These are phyloP conservation scores for Polymixis flavicincta DNA, from an alignment of 2,888 invertebrate genomes.

Conservation along the genomic window DNA sequence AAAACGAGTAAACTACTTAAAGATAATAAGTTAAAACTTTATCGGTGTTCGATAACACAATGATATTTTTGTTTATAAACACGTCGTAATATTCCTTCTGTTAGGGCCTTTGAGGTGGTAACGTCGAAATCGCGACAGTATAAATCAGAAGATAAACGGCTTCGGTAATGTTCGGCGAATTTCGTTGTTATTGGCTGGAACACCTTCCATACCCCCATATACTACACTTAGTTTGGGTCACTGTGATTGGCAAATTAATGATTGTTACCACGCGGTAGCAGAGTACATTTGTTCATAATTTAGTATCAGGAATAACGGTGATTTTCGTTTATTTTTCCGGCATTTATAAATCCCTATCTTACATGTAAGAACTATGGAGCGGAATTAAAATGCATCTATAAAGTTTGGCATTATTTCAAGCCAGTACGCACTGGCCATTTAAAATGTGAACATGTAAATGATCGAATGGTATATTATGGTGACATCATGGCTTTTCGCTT, in stretches of 20 bases:
- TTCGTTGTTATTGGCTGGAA: conserved; percentile 25
- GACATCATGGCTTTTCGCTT: no score
- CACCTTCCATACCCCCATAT: conserved; percentile 4
- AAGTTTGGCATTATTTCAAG: neutral
- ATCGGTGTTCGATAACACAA: neutral
- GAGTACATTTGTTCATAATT: neutral
- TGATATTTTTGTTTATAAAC: neutral
- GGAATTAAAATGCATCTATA: neutral
- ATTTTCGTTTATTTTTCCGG: neutral
- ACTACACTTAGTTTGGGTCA: conserved; percentile 11
- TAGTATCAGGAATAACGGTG: neutral
- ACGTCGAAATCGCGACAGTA: conserved; percentile 13
- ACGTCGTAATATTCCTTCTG: neutral
- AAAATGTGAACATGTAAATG: neutral
- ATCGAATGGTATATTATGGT: neutral
- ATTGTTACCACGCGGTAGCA: neutral
- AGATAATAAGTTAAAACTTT: no score
- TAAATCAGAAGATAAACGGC: conserved; percentile 48
- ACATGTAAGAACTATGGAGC: neutral
- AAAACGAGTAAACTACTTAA: no score
- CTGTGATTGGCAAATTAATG: neutral
- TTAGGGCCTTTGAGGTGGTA: neutral
- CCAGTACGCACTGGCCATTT: neutral
- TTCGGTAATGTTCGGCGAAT: conserved; percentile 40
- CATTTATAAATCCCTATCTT: neutral